A percentile compares a stretch with the other conserved stretches of the same genome.
phyloP scores from a whole-genome alignment of 2,888 invertebrate species.

The Tachina lurida region DNA sequence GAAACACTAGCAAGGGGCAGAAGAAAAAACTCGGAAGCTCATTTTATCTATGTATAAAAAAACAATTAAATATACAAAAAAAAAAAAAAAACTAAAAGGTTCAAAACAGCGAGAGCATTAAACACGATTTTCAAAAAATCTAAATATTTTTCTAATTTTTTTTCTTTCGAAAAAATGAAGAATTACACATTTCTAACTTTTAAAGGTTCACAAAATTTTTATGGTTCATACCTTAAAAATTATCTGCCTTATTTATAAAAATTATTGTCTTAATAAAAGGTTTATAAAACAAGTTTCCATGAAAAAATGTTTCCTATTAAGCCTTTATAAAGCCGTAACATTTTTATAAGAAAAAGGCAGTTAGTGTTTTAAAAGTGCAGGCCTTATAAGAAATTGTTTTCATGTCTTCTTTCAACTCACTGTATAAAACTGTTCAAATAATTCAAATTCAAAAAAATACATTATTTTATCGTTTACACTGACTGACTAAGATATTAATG shows the following conservation, averaged over 20 bases:
- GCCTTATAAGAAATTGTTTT: background rate
- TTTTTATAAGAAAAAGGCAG: too few relatives aligned
- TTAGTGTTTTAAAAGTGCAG: background rate
- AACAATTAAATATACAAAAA: background rate
- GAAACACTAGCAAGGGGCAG: constrained; percentile 9
- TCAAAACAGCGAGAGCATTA: background rate
- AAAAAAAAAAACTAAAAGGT: background rate
- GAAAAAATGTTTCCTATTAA: background rate
- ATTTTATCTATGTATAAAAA: constrained; percentile 27
- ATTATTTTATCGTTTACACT: constrained; percentile 27
- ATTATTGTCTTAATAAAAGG: too few relatives aligned
- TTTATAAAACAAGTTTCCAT: too few relatives aligned
- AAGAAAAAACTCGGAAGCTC: constrained; percentile 56
- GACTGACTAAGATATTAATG: constrained; percentile 11
- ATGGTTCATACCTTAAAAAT: background rate
- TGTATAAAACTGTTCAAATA: constrained; percentile 11
- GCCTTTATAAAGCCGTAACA: too few relatives aligned
- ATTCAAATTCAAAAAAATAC: constrained; percentile 5
- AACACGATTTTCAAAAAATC: background rate
- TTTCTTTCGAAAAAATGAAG: background rate
- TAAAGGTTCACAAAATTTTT: background rate
- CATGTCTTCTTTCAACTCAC: background rate
- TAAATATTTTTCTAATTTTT: background rate
- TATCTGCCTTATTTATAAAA: background rate
- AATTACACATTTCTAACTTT: background rate